Evolutionary conservation across 2,113 vertebrate genomes (phyloP), one percentile per base, ranked within the genome.

Genomic region (Ophiodon elongatus): DNA sequence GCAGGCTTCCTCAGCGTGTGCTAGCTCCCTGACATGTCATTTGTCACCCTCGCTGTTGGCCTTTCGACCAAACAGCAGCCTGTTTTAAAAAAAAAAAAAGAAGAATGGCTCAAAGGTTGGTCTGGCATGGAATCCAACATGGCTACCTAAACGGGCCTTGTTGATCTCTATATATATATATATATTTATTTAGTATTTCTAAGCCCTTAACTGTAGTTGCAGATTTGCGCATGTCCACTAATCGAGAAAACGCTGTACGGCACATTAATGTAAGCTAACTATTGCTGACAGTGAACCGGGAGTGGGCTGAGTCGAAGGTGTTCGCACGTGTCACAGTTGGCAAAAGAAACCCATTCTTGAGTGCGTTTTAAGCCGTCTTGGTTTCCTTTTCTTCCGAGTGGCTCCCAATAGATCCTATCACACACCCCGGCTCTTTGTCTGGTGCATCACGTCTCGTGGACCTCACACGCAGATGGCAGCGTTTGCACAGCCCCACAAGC

Each of bases 11-110:
- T 39, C 52, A 29, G 73, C 45, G 27, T 70, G 23, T 45, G 25
- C 43, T 15, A 21, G 60, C 59, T 80, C 65, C 57, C 33, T 77
- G 73, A 52, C 66, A 57, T 4, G 9, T n/a, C 76, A 79, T 78
- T 71, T 10, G 69, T 82, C 78, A 83, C 21, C 11, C 60, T n/a
- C 31, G 60, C 70, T 57, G 39, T 85, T 83, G 31, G 59, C 57
- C 60, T 73, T 60, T 87, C n/a, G 72, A 67, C 80, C 74, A 65
- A 82, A 66, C 37, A 33, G 52, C 43, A 62, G 47, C 65, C 65
- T 82, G 39, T 84, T 83, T 43, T 75, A 73, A 86, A 79, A 27
- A 76, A n/a, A n/a, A n/a, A n/a, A n/a, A n/a, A n/a, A n/a, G n/a
- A n/a, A n/a, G n/a, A n/a, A 39, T 1, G 15, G 62, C 71, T 82